Evolutionary conservation across 2,113 vertebrate species (phyloP).

Genomic region (Nycticebus coucang): DNA sequence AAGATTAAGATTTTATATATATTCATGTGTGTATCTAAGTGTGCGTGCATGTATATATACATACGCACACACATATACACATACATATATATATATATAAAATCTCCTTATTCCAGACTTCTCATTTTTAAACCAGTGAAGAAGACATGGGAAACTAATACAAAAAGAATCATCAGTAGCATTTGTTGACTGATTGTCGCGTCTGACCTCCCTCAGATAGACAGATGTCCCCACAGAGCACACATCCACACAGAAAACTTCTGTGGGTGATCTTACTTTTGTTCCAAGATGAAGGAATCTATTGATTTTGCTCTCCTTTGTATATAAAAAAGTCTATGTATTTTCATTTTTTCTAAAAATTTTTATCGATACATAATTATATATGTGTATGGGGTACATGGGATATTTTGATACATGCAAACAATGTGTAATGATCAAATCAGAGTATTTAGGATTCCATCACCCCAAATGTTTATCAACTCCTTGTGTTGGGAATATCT

Average conservation of each 20-base stretch:
- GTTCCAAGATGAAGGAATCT: conserved; percentile 13
- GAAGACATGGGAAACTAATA: neutral
- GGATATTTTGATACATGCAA: neutral
- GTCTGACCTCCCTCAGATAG: neutral
- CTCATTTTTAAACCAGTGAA: neutral
- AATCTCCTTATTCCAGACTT: neutral
- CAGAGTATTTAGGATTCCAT: neutral
- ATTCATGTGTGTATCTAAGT: neutral
- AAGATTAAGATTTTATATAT: neutral
- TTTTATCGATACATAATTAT: neutral
- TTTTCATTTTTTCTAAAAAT: neutral
- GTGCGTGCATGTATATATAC: neutral
- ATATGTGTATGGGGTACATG: neutral
- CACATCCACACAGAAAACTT: neutral
- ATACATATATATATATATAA: neutral
- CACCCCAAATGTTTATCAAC: neutral
- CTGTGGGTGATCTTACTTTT: neutral
- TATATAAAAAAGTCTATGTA: neutral
- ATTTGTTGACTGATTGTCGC: neutral
- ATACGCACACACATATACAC: neutral
- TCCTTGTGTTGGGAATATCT: neutral
- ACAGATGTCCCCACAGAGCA: neutral
- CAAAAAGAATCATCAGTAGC: neutral
- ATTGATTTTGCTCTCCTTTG: neutral
- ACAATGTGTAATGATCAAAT: neutral